Evolutionary conservation across 2,797 vertebrate genomes (phyloP).

Genomic region (Eulemur rubriventer): DNA sequence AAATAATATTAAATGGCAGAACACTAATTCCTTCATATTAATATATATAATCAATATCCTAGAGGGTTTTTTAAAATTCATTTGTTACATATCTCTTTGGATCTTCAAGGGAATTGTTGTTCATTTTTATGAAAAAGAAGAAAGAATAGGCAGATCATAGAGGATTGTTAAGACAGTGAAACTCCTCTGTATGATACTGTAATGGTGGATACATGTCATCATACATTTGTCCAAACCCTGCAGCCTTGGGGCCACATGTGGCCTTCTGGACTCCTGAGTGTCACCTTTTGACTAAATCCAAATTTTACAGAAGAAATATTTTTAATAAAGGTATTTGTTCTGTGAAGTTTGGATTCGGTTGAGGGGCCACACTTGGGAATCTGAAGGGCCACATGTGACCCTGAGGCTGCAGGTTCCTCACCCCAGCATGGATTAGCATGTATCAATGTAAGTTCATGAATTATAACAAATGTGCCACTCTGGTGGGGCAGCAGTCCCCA

Average conservation of each 20-base stretch:
- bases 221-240: not conserved
- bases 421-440: not conserved
- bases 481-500: no score
- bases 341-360: not conserved
- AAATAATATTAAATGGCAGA: conserved; percentile 26
- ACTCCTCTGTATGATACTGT: not conserved
- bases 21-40: not conserved
- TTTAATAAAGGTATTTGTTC: not conserved
- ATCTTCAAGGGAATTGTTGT: not conserved
- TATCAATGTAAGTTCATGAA: not conserved
- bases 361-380: not conserved
- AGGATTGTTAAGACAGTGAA: not conserved
- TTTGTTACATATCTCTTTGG: not conserved
- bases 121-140: conserved; percentile 5
- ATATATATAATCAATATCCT: not conserved
- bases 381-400: not conserved
- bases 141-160: not conserved
- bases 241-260: not conserved
- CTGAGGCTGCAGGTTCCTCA: not conserved
- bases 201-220: not conserved
- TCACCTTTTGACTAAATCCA: not conserved
- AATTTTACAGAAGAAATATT: not conserved
- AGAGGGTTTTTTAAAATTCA: not conserved
- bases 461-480: not conserved
- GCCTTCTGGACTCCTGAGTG: no score